Conservation (phyloP, 2,797 vertebrate species). For the Fringilla coelebs region DNA sequence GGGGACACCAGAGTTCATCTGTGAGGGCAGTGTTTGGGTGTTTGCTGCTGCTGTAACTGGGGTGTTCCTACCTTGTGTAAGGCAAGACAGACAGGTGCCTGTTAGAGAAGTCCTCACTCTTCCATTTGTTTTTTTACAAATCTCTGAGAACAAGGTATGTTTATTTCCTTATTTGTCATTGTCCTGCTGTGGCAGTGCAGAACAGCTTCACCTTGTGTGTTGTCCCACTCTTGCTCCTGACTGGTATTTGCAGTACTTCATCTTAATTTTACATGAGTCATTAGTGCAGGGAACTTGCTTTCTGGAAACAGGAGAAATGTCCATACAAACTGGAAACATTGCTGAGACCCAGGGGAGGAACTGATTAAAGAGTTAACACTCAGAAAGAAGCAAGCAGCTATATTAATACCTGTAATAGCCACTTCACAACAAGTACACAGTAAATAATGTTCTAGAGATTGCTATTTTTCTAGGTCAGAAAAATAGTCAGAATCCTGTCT, state of each 20-base stretch:
- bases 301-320: neutral
- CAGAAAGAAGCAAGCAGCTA: neutral
- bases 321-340: neutral
- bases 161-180: neutral
- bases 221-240: neutral
- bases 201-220: neutral
- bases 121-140: neutral
- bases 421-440: neutral
- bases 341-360: neutral
- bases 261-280: neutral
- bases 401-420: neutral
- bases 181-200: neutral
- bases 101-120: neutral
- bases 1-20: neutral
- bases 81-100: neutral
- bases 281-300: neutral
- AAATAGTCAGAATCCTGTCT: neutral
- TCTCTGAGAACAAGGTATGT: neutral
- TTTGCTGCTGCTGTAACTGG: neutral
- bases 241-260: neutral
- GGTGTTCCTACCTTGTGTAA: neutral
- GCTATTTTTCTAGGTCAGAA: neutral
- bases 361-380: neutral
- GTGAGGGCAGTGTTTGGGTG: neutral
- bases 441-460: neutral